Conservation (phyloP, 2,113 vertebrate species). For the Pseudorectes ferrugineus region DNA sequence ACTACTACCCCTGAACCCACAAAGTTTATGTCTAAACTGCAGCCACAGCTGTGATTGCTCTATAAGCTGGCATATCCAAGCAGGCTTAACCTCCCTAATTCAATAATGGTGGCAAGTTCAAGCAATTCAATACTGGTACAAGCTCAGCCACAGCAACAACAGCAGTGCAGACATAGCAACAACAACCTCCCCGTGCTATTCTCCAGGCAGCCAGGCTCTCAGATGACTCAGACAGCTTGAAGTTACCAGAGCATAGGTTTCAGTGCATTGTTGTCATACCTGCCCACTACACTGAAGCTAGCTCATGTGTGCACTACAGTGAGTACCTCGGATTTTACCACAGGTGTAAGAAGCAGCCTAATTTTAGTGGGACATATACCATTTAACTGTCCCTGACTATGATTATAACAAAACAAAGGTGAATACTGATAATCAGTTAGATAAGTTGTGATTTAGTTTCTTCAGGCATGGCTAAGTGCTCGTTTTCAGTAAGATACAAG, state of each 20-base stretch:
- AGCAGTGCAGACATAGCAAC: neutral
- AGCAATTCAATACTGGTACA: neutral
- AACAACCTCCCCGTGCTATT: accelerated
- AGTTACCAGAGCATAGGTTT: neutral
- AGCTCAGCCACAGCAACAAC: neutral
- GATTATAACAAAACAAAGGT: neutral
- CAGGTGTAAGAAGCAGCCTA: neutral
- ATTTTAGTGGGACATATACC: neutral
- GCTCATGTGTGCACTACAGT: accelerated
- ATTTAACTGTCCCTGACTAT: neutral
- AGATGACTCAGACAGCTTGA: neutral
- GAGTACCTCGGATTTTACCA: neutral
- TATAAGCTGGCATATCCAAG: neutral
- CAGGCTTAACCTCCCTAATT: neutral
- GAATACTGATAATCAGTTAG: neutral
- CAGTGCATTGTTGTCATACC: neutral
- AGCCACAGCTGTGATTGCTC: neutral
- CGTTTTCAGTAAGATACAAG: neutral
- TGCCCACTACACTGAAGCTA: neutral
- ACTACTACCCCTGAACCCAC: neutral
- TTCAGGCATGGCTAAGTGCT: neutral
- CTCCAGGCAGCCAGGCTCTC: neutral
- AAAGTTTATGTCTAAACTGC: neutral
- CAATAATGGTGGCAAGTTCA: neutral
- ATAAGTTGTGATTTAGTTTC: neutral